phyloP scores from a whole-genome alignment of 1,140 invertebrate species.

The Anagrus nilaparvatae region DNA sequence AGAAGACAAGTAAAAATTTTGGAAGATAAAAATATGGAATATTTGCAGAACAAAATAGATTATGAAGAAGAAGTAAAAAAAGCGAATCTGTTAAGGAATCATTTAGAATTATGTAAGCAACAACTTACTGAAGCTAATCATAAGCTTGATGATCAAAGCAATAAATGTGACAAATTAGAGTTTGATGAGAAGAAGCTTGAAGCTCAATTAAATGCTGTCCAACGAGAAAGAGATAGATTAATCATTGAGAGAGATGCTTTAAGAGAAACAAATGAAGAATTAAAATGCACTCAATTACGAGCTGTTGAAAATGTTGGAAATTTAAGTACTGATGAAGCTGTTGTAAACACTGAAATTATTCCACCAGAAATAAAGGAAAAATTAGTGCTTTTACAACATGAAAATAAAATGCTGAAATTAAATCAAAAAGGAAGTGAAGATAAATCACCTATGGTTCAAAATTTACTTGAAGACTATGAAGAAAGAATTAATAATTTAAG shows the following conservation, averaged over 20 bases:
- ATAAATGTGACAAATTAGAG: conserved; percentile 77
- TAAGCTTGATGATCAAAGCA: conserved; percentile 76
- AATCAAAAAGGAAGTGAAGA: conserved; percentile 59
- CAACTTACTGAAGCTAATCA: conserved; percentile 72
- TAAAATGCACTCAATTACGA: conserved; percentile 60
- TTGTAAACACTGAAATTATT: conserved; percentile 49
- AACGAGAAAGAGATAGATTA: conserved; percentile 75
- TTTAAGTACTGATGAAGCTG: conserved; percentile 28
- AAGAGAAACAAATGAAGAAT: conserved; percentile 77
- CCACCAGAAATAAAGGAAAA: conserved; percentile 66
- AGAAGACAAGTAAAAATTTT: conserved; percentile 78
- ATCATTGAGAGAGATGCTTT: conserved; percentile 72
- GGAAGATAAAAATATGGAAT: conserved; percentile 87
- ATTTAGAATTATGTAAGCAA: conserved; percentile 83
- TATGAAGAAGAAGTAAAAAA: conserved; percentile 74
- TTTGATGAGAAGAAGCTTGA: conserved; percentile 79
- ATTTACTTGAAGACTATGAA: conserved; percentile 64
- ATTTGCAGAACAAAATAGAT: conserved; percentile 77
- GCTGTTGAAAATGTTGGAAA: conserved; percentile 34
- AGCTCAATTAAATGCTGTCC: conserved; percentile 61
- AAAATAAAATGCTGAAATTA: conserved; percentile 75
- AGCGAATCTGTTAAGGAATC: conserved; percentile 57
- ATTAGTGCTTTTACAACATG: conserved; percentile 73
- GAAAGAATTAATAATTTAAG: conserved; percentile 56
- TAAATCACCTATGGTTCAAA: conserved; percentile 57